A percentile compares a stretch with the other conserved stretches of the same genome.
Evolutionary conservation across 2,113 vertebrate species (phyloP).

Genomic region (Odocoileus hemionus): DNA sequence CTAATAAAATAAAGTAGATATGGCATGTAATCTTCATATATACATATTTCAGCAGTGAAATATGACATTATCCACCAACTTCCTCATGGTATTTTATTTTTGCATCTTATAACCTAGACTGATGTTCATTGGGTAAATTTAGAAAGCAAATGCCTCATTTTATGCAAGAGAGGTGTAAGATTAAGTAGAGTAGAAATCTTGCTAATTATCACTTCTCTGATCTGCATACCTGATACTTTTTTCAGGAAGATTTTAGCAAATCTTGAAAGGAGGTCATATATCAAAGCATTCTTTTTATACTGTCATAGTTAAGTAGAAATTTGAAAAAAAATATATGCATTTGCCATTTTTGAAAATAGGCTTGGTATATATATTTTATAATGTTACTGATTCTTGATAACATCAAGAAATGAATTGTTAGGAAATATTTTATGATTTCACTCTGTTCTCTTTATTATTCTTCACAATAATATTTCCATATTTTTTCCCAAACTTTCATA

Average conservation of each 20-base stretch:
- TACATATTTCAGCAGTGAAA: background rate
- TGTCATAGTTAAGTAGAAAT: background rate
- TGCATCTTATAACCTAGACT: constrained; percentile 33
- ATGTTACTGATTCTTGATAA: background rate
- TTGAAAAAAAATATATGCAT: background rate
- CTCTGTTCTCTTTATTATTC: background rate
- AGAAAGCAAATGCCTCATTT: constrained; percentile 56
- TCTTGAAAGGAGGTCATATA: constrained; percentile 56
- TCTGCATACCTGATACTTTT: constrained; percentile 60
- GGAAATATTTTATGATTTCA: background rate
- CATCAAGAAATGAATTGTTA: background rate
- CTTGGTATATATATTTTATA: background rate
- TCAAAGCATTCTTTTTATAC: constrained; percentile 27
- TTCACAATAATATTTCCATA: background rate
- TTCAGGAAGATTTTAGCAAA: constrained; percentile 46
- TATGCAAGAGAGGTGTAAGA: constrained; percentile 59
- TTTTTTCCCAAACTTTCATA: background rate
- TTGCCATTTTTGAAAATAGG: background rate
- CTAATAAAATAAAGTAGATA: constrained; percentile 8
- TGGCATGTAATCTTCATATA: background rate
- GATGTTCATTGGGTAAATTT: constrained; percentile 62
- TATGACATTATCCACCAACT: background rate
- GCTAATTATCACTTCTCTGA: constrained; percentile 69
- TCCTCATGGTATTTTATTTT: background rate
- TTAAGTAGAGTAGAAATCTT: constrained; percentile 57